Percentiles rank a stretch among this genome's conserved stretches.
These are phyloP conservation scores for Megalopta genalis DNA, from an alignment of 1,140 invertebrate genomes.

Conservation along the genomic window DNA sequence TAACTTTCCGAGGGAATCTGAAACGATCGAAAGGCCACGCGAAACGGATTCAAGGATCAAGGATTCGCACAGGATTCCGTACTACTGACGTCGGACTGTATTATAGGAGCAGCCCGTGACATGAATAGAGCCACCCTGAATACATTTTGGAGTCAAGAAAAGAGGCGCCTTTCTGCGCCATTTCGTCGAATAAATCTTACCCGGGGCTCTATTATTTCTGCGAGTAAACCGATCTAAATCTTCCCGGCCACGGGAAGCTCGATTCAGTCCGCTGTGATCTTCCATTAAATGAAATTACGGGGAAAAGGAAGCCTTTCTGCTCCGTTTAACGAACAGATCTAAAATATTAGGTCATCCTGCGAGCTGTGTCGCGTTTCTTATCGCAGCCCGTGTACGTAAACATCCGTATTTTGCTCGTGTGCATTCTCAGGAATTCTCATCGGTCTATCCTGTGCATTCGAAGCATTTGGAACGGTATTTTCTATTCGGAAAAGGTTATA, in stretches of 20 bases:
- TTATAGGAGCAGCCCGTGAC: slow-evolving; percentile 18
- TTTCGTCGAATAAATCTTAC: slow-evolving; percentile 36
- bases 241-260: background rate
- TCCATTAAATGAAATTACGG: background rate
- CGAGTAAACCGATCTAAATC: slow-evolving; percentile 15
- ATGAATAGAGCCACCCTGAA: slow-evolving; percentile 20
- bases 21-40: too few species aligned
- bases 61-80: background rate
- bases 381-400: too few species aligned
- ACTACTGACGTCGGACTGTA: background rate
- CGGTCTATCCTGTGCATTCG: too few species aligned
- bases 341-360: too few species aligned
- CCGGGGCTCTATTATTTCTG: background rate
- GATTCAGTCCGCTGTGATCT: background rate
- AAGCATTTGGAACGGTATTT: too few species aligned
- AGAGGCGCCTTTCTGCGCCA: slow-evolving; percentile 9
- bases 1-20: background rate
- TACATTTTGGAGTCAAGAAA: slow-evolving; percentile 17
- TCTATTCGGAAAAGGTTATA: too few species aligned
- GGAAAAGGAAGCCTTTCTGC: background rate
- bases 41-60: background rate
- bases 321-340: background rate
- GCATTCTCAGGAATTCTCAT: too few species aligned
- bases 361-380: too few species aligned
- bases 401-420: too few species aligned